Base-by-base conservation (phyloP, 2,888 invertebrate genomes). In the Macaria liturata region DNA sequence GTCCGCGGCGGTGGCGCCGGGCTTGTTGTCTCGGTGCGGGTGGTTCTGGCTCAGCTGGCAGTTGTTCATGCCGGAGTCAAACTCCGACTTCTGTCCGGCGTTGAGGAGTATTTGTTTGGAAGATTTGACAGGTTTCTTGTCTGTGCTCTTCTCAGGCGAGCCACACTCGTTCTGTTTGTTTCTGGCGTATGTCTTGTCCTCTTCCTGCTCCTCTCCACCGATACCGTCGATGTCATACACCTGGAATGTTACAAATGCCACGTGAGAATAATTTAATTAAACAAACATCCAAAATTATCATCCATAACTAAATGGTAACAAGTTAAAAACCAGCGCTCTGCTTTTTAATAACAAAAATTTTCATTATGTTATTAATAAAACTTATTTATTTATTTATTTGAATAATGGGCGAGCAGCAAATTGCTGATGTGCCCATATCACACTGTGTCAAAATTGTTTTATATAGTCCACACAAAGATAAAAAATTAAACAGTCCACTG, bases 141-240 rank as follows among this genome's bases (percentile, higher is more conserved):
- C 72, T 9, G 74, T 70, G 40, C 68, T 68, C 62, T 76, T 81
- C 47, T 75, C 78, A 3, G 81, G 78, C 0, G 84, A 84, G 9
- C 68, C 74, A n/a, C 70, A 71, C 43, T 83, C 80, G 46, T 72
- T 72, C 56, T 75, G 72, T 56, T 72, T 77, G 43, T 75, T 72
- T 59, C 69, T 75, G 40, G 72, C 70, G 51, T 72, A 78, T 39
- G 73, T 69, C 67, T 78, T 82, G 30, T 90, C 88, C 5, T 89
- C 91, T 66, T 89, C 91, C 57, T 77, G 83, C 7, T 89, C 89
- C 30, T 91, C 91, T 58, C 72, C 76, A 9, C 90, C 89, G 48
- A 91, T 86, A 1, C 91, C 91, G 61, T 91, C 91, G 57, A 91
- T 91, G 62, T 91, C 91, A 65, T 91, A 91, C n/a, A 91, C 89